These are phyloP conservation scores for Cheilinus undulatus DNA, from an alignment of 2,113 vertebrate species.

Conservation along the genomic window DNA sequence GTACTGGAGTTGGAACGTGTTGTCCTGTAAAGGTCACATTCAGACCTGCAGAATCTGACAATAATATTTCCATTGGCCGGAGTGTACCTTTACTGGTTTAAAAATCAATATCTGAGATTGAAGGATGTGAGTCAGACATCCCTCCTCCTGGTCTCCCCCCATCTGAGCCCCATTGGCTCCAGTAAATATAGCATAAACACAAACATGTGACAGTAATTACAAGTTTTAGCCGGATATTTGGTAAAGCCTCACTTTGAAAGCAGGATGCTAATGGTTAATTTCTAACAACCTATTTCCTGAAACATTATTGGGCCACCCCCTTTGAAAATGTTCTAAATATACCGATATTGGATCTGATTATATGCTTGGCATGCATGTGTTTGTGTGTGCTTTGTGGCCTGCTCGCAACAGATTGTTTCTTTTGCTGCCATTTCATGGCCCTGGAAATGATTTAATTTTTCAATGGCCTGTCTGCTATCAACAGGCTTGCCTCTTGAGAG, in stretches of 20 bases:
- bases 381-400: constrained; percentile 33
- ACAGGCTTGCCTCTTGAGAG: constrained; percentile 78
- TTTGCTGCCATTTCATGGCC: constrained; percentile 63
- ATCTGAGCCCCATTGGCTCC: constrained; percentile 18
- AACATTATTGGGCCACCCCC: constrained; percentile 64
- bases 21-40: constrained; percentile 54
- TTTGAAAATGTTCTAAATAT: constrained; percentile 52
- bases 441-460: constrained; percentile 79
- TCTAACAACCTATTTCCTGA: constrained; percentile 71
- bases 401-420: constrained; percentile 52
- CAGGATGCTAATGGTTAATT: constrained; percentile 69
- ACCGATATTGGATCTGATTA: constrained; percentile 51
- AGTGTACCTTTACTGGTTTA: constrained; percentile 47
- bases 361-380: constrained; percentile 7
- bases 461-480: constrained; percentile 76
- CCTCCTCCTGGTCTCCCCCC: constrained; percentile 32
- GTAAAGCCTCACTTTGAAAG: constrained; percentile 64
- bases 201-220: constrained; percentile 79
- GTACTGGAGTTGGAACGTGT: constrained; percentile 2
- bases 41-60: constrained; percentile 54
- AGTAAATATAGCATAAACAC: constrained; percentile 67
- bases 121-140: constrained; percentile 62
- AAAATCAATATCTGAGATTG: constrained; percentile 67
- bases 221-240: constrained; percentile 62
- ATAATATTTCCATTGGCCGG: constrained; percentile 45